A percentile compares a stretch with the other conserved stretches of the same genome.
These are phyloP conservation scores for Clarias laeviceps DNA, from an alignment of 2,797 vertebrate genomes.

Conservation along the genomic window DNA sequence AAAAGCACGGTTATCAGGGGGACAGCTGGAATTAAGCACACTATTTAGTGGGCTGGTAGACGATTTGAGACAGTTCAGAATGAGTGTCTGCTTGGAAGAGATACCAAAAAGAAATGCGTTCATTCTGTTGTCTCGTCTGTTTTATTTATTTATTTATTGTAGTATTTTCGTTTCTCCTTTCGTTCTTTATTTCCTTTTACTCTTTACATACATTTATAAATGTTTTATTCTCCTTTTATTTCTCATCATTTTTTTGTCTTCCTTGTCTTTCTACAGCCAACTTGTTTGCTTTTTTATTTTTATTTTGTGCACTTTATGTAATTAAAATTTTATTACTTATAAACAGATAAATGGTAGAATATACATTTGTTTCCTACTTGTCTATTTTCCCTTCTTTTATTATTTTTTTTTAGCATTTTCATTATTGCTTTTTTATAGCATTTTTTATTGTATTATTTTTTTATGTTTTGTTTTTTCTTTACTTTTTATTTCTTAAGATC, in stretches of 20 bases:
- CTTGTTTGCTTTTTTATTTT: neutral
- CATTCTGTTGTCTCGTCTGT: neutral
- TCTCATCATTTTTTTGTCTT: no score
- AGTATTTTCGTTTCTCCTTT: neutral
- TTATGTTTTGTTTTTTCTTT: neutral
- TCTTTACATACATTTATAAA: neutral
- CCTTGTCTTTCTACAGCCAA: no score
- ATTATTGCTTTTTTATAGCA: neutral
- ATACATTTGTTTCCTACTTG: neutral
- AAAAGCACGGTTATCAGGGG: neutral
- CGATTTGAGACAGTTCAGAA: conserved; percentile 5
- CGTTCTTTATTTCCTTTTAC: neutral
- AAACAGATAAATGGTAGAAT: no score
- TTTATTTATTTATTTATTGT: neutral
- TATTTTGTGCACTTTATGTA: no score
- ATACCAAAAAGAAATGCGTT: neutral
- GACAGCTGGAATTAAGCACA: neutral
- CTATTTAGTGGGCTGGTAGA: neutral
- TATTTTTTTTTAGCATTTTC: no score
- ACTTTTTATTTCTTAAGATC: neutral
- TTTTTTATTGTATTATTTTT: neutral
- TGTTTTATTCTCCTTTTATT: no score
- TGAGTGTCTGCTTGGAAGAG: neutral
- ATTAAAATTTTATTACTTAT: no score
- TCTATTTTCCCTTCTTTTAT: neutral